These are phyloP conservation scores for Cataglyphis livida DNA, from an alignment of 2,888 invertebrate species.

Conservation along the genomic window DNA sequence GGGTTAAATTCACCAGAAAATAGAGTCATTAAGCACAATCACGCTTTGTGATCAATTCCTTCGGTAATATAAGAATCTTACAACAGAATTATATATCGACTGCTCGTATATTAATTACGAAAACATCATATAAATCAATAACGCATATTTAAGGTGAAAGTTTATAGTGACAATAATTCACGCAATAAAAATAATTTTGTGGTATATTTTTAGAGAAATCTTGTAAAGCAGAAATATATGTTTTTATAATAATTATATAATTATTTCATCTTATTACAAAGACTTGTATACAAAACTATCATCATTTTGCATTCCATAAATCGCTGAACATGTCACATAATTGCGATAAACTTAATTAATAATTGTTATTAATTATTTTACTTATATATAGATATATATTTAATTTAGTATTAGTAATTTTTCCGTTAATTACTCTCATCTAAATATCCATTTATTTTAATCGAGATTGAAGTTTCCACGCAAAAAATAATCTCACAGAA, in stretches of 20 bases:
- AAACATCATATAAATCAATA: not conserved
- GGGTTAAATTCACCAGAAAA: conserved; percentile 42
- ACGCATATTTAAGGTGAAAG: not conserved
- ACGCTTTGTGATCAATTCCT: conserved; percentile 16
- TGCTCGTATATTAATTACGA: conserved; percentile 7
- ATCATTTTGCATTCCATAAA: not conserved
- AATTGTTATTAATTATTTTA: not conserved
- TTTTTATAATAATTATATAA: conserved; percentile 4
- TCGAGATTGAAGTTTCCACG: not conserved
- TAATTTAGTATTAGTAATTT: not conserved
- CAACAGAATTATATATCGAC: not conserved
- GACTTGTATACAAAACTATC: not conserved
- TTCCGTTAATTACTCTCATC: not conserved
- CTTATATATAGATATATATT: not conserved
- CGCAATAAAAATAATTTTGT: not conserved
- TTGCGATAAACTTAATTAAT: not conserved
- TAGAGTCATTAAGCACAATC: conserved; percentile 23
- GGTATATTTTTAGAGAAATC: not conserved
- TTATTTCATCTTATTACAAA: not conserved
- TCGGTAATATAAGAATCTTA: not conserved
- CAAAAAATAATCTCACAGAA: not conserved
- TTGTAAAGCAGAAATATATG: not conserved
- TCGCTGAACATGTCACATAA: not conserved
- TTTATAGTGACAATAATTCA: not conserved
- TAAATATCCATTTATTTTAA: conserved; percentile 6